These are phyloP conservation scores for Perca flavescens DNA, from an alignment of 2,113 vertebrate genomes.

Conservation along the genomic window DNA sequence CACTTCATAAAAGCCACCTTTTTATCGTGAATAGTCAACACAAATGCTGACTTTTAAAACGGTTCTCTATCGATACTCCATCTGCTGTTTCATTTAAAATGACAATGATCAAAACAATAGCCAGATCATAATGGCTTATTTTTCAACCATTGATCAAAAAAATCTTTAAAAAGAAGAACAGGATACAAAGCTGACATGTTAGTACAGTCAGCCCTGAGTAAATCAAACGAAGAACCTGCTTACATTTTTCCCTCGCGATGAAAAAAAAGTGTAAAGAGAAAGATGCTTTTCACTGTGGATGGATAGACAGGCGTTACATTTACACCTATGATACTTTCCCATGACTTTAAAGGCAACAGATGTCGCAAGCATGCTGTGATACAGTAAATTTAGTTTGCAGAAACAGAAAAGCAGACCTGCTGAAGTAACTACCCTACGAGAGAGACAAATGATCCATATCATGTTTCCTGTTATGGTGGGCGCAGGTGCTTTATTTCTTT, in stretches of 20 bases:
- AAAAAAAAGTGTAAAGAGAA: neutral
- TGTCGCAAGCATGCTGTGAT: neutral
- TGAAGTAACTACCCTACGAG: too few relatives aligned
- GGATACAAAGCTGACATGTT: neutral
- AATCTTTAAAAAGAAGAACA: neutral
- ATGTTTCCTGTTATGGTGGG: too few relatives aligned
- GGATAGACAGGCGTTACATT: neutral
- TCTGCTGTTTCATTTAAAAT: constrained; percentile 7
- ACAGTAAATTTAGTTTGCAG: neutral
- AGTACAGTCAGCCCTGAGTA: neutral
- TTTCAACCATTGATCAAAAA: neutral
- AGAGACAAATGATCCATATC: too few relatives aligned
- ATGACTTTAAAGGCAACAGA: too few relatives aligned
- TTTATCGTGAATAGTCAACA: neutral
- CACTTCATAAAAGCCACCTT: neutral
- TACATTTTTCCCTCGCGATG: too few relatives aligned
- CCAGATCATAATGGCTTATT: neutral
- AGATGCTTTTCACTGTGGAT: neutral
- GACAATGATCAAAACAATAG: neutral
- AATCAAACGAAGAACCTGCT: neutral
- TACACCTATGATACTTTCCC: neutral
- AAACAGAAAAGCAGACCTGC: neutral
- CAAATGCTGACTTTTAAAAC: neutral
- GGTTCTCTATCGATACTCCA: neutral
- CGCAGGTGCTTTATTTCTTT: too few relatives aligned